Conservation (phyloP, 2,113 vertebrate genomes). For the Puma concolor region DNA sequence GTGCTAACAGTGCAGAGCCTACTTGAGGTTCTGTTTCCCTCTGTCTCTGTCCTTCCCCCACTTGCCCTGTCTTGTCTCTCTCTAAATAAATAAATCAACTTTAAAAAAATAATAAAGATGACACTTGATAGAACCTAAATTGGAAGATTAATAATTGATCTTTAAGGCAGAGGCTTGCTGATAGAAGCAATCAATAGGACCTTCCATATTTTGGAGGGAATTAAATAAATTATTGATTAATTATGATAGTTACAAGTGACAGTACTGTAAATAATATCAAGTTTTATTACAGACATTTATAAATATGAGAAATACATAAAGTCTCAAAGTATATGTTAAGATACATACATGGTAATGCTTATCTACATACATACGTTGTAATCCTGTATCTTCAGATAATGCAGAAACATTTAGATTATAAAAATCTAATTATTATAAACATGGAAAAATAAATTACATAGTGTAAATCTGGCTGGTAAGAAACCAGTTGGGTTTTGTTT, state of each 20-base stretch:
- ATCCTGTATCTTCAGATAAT: background rate
- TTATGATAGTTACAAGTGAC: slow-evolving; percentile 53
- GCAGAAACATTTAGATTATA: background rate
- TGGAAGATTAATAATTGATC: slow-evolving; percentile 50
- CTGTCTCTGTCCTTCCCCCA: too few species aligned
- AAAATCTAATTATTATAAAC: background rate
- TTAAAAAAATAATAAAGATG: too few species aligned
- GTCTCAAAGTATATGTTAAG: slow-evolving; percentile 46
- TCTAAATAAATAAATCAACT: too few species aligned
- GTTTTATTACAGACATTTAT: slow-evolving; percentile 49
- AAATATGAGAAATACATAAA: background rate
- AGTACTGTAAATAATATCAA: slow-evolving; percentile 68
- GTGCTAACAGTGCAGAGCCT: too few species aligned
- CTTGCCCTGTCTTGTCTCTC: too few species aligned
- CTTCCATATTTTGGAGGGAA: background rate
- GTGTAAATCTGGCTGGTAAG: background rate
- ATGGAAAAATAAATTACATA: background rate
- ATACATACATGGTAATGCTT: background rate
- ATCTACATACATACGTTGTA: background rate
- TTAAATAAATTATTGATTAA: background rate
- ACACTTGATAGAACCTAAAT: background rate
- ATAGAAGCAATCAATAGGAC: slow-evolving; percentile 41
- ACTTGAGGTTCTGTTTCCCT: too few species aligned
- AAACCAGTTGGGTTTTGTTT: background rate
- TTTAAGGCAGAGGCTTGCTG: slow-evolving; percentile 68